These are phyloP conservation scores for Rotaria magnacalcarata DNA, from an alignment of 2,888 invertebrate genomes.

Conservation along the genomic window DNA sequence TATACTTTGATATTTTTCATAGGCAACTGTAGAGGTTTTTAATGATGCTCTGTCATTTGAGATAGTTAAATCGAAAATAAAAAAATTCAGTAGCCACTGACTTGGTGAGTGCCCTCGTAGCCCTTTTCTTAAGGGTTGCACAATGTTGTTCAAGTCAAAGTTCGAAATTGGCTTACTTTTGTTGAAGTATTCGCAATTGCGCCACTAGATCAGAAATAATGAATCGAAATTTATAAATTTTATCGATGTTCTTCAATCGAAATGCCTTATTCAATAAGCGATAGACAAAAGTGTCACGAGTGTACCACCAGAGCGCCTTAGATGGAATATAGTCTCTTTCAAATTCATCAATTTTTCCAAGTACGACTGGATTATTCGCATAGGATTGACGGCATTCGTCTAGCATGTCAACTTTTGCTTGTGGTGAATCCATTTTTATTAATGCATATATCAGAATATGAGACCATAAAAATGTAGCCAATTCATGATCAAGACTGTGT, in stretches of 20 bases:
- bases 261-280: background rate
- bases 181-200: background rate
- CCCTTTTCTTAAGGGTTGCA: too few relatives aligned
- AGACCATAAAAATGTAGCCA: background rate
- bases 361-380: background rate
- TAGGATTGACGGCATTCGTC: background rate
- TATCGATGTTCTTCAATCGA: background rate
- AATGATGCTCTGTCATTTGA: too few relatives aligned
- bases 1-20: too few relatives aligned
- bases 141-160: background rate
- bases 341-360: background rate
- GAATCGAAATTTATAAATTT: background rate
- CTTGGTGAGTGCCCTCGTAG: too few relatives aligned
- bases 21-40: too few relatives aligned
- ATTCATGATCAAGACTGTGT: background rate
- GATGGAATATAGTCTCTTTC: background rate
- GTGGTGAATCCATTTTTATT: background rate
- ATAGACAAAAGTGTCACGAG: background rate
- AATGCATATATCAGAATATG: background rate
- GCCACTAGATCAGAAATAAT: background rate
- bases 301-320: background rate
- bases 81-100: too few relatives aligned
- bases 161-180: background rate
- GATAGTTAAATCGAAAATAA: too few relatives aligned
- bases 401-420: background rate